phyloP scores from a whole-genome alignment of 2,797 vertebrate genomes.

The Numenius phaeopus region DNA sequence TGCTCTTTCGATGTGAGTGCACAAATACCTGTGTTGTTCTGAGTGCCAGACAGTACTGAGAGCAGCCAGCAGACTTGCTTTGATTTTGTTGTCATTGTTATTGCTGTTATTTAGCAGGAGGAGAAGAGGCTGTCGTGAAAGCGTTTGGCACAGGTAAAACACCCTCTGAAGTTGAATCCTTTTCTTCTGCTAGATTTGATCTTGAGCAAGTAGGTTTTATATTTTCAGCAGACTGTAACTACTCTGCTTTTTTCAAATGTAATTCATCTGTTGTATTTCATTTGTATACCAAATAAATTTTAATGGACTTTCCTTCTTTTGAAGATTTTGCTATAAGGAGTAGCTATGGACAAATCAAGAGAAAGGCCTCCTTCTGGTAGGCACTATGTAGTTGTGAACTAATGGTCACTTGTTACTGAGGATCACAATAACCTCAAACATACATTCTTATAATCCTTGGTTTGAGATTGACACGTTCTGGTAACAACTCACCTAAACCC shows the following conservation, averaged over 20 bases:
- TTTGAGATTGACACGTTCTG: not conserved
- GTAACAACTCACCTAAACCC: not conserved
- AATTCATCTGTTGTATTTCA: not conserved
- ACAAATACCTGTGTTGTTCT: not conserved
- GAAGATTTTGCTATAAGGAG: not conserved
- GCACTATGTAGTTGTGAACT: too few species aligned
- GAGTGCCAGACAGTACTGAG: not conserved
- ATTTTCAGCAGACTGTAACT: not conserved
- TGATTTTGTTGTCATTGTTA: not conserved
- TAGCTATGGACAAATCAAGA: not conserved
- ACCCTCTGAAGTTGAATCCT: not conserved
- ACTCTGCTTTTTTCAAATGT: not conserved
- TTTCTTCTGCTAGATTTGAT: not conserved
- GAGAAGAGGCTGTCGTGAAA: not conserved
- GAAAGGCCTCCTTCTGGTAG: not conserved
- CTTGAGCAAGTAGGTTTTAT: not conserved
- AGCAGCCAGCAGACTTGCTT: not conserved
- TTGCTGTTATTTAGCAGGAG: not conserved
- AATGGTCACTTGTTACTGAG: not conserved
- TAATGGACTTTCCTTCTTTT: not conserved
- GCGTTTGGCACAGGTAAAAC: not conserved
- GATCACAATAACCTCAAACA: not conserved
- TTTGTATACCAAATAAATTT: not conserved
- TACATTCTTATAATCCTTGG: not conserved
- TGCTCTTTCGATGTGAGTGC: not conserved